phyloP scores from a whole-genome alignment of 2,888 invertebrate genomes.

The Acleris literana region DNA sequence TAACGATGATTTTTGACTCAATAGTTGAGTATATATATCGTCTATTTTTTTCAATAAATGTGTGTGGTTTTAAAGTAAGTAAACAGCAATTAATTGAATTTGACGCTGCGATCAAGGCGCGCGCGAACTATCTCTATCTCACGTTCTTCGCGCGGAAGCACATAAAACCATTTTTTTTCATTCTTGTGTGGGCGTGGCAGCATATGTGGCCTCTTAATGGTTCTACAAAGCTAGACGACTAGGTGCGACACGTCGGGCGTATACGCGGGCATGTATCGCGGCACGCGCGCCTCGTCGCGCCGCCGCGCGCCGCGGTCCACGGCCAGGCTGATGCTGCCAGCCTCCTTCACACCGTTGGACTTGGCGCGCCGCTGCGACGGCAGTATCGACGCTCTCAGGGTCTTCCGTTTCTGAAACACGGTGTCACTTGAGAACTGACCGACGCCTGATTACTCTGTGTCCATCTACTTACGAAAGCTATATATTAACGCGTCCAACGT shows the following conservation, averaged over 20 bases:
- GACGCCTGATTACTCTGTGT: slow-evolving; percentile 37
- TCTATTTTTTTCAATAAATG: too few relatives aligned
- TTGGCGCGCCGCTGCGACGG: slow-evolving; percentile 90
- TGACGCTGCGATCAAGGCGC: too few relatives aligned
- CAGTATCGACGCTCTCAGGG: slow-evolving; percentile 90
- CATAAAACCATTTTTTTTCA: too few relatives aligned
- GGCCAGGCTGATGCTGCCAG: slow-evolving; percentile 90
- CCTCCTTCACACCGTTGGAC: slow-evolving; percentile 91
- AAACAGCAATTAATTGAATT: too few relatives aligned
- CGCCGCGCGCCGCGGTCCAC: slow-evolving; percentile 88
- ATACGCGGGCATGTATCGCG: slow-evolving; percentile 88
- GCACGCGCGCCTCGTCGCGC: slow-evolving; percentile 86
- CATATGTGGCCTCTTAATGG: too few relatives aligned
- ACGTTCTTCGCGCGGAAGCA: too few relatives aligned
- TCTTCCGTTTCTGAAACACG: slow-evolving; percentile 92
- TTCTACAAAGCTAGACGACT: slow-evolving; percentile 82
- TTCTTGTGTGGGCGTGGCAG: too few relatives aligned
- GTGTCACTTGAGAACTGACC: slow-evolving; percentile 31
- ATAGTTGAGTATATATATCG: too few relatives aligned
- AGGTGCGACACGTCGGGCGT: slow-evolving; percentile 92
- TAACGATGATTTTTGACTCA: too few relatives aligned
- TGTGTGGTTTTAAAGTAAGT: too few relatives aligned
- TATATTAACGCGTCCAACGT: slow-evolving; percentile 56
- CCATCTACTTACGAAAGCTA: slow-evolving; percentile 73
- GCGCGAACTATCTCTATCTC: too few relatives aligned